Base-by-base conservation (phyloP, 2,797 vertebrate species). In the Mustela erminea region DNA sequence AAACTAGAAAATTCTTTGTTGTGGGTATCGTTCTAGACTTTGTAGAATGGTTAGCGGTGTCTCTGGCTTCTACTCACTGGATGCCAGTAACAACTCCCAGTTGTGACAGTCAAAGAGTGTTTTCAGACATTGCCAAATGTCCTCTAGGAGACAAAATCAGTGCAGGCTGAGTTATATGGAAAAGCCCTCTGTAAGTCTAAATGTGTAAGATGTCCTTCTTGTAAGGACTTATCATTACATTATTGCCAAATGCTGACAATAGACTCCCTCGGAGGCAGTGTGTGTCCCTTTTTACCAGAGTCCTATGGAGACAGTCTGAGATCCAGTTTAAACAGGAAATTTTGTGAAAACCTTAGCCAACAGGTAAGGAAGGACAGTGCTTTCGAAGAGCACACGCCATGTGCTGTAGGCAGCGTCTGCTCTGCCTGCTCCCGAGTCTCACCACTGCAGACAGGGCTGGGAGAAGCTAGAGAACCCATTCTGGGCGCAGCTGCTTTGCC, bases 321-420 rank as follows among this genome's bases (percentile, higher is more conserved):
- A 43, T 68, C 80, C 49, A 89, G 25, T 21, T 56, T 70, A 49
- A 77, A 64, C 1, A 0, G 78, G 32, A 58, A 60, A 43, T 25
- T 85, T 52, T n/a, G 58, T 25, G 52, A 83, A 29, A 27, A 10
- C 3, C 74, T 81, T 41, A 29, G 58, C 78, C 80, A 43, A 17
- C 10, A 43, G 68, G 41, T 0, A 17, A 68, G 17, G 29, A 17
- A 68, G 17, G 29, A 38, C 83, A n/a, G 8, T n/a, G n/a, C 77
- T 62, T 87, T 38, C 29, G 7, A 86, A 25, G 6, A 62, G 70
- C 2, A 17, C 18, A 4, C 1, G 27, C 3, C 21, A 3, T 62
- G 11, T 5, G 2, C 25, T 9, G 5, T 58, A 9, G 66, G 64
- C 32, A 4, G 11, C 0, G 8, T 41, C 25, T 11, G 2, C 41